Base-by-base conservation (phyloP, 92 coral and sea anemone species). In the Umimayanthus kanabou region DNA sequence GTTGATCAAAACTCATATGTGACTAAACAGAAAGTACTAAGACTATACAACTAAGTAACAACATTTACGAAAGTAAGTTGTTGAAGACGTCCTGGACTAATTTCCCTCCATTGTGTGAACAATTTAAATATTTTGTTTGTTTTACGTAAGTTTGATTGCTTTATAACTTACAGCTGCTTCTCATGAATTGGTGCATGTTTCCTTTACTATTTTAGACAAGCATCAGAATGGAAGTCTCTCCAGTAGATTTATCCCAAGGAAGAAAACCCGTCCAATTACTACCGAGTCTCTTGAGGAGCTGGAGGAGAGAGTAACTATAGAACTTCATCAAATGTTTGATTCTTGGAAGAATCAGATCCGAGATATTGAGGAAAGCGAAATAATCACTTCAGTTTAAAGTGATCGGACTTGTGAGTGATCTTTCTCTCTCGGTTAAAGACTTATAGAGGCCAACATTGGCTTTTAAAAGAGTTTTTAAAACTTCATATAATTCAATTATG, bases 241-340 rank as follows among this genome's bases (percentile, higher is more conserved):
- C 45, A 47, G 42, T 42, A 83, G 20, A 42, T 70, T 69, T 26
- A 61, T 83, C 37, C 66, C 40, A 28, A 83, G 70, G 78, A 69
- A 20, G 53, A 83, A 43, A 45, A 5, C 87, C 42, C 28, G 71
- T 80, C 77, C 67, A 45, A 45, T 83, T 69, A 82, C 86, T 6
- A 50, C 86, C 30, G 86, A 67, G 22, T 82, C 86, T 42, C 67
- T 82, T 45, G 86, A 82, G 39, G 77, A 82, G 16, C 65, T 82
- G 3, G 77, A 82, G 28, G 86, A 69, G 30, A 69, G 64, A 70
- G 28, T 82, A 15, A 15, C 86, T 4, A 43, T 18, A 10, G 86
- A 82, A 25, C 78, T 82, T 28, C 86, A 69, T 82, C 76, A 82
- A 69, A 82, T 82, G 86, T 82, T 82, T 45, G 86, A 82, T 25